Base-by-base conservation (phyloP, 2,113 vertebrate species). In the Myocastor coypus region DNA sequence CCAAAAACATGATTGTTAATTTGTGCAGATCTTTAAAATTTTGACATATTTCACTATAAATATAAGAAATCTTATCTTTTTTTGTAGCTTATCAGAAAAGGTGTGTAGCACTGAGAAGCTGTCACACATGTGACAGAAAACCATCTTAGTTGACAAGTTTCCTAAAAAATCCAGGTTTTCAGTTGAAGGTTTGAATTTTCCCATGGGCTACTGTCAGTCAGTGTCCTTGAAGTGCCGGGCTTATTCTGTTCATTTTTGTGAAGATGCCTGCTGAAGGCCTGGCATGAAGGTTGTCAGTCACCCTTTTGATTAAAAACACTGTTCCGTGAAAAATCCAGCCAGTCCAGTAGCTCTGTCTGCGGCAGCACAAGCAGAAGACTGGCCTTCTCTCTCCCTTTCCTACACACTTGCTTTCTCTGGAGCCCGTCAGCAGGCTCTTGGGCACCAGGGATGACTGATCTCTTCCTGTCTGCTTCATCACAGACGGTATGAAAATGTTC, bases 111-210 rank as follows among this genome's bases (percentile, higher is more conserved):
- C 26, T 69, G 61, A 40, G n/a, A 69, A 84, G 73, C 37, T 34
- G 69, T 83, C 73, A 87, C 77, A 40, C 66, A 96, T 30, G 40
- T 11, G 57, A 69, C 52, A 88, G 55, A 69, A 80, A 83, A 80
- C 20, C 68, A 84, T 64, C 80, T 32, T 85, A 94, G 91, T 32
- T 80, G 89, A 93, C 92, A 95, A 40, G 63, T 64, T 92, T 92
- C 61, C 68, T 63, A 32, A 61, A 83, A 83, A 89, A 83, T 83
- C 73, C 73, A 63, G 32, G 64, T 83, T 96, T 82, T 90, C 26
- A 19, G 57, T 32, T 55, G 55, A 94, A 91, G 89, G n/a, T 52
- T 94, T 94, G 89, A 71, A 68, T 91, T 94, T 95, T 71, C 69
- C 92, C 46, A 34, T 57, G 71, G 83, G 46, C 57, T 82, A 28